Base-by-base conservation (phyloP, 2,888 invertebrate genomes). In the Rhyacophila evoluta region DNA sequence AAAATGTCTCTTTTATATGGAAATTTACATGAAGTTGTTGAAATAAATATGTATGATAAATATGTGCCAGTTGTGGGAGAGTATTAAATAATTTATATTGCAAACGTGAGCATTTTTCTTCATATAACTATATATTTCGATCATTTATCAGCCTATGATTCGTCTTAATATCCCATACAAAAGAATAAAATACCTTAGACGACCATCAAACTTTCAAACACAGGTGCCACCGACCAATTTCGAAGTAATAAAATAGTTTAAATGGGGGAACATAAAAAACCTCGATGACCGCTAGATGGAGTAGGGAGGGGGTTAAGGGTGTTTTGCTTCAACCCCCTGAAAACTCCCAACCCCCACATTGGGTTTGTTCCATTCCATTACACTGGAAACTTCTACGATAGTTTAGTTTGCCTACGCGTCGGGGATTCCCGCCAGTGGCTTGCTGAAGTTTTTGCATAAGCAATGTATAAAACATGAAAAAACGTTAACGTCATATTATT, bases 181-280 rank as follows among this genome's bases (percentile, higher is more conserved):
- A 55, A 55, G 55, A 55, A 55, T 55, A 75, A 77, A 79, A 72
- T 74, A 33, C 75, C 77, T 79, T 74, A 74, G 69, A 12, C 39
- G 37, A 29, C 38, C 74, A 81, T 81, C 78, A 80, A 81, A 81
- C 78, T 81, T 81, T 81, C 79, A 81, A 81, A 74, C 78, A 69
- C 81, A 81, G 81, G 81, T 80, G 79, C 76, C 67, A 37, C 38
- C 78, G 78, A 73, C 76, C 81, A 78, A 80, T 81, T 81, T 73
- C 73, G 67, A 15, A 29, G 74, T 79, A 79, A 76, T 81, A 80
- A 81, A 81, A 81, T 77, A 78, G 71, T 76, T 76, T 55, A 76
- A 78, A 78, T 73, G 81, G 72, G 67, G 70, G 78, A 37, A 69
- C 39, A 67, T 77, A 79, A 68, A 71, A 79, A 81, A 72, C 76